phyloP scores from a whole-genome alignment of 2,113 vertebrate species.

The Grallaria varia region DNA sequence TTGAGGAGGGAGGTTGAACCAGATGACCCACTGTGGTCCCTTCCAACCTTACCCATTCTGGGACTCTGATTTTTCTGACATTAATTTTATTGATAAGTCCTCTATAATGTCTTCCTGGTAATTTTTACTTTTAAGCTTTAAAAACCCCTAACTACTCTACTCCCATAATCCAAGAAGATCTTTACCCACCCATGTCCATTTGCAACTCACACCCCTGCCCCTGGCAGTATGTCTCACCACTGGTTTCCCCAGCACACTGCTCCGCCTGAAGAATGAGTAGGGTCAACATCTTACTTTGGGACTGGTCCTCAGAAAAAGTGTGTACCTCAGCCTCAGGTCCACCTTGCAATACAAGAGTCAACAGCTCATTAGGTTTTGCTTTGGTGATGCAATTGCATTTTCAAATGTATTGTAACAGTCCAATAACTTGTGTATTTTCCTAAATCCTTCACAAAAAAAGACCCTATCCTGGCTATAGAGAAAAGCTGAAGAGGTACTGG shows the following conservation, averaged over 20 bases:
- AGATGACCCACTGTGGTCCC: background rate
- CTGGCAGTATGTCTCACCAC: background rate
- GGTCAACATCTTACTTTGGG: background rate
- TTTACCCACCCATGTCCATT: background rate
- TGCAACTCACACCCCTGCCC: background rate
- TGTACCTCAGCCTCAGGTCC: background rate
- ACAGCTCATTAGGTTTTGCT: background rate
- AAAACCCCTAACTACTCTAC: background rate
- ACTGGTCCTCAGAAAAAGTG: background rate
- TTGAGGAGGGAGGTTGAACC: background rate
- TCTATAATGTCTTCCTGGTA: background rate
- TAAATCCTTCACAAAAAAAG: background rate
- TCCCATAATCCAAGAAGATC: background rate
- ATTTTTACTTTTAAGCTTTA: background rate
- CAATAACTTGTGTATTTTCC: background rate
- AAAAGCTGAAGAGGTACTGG: background rate
- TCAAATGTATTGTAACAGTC: background rate
- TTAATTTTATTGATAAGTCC: background rate
- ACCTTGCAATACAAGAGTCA: background rate
- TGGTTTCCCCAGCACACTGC: background rate
- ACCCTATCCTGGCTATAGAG: background rate
- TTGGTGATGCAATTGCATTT: background rate
- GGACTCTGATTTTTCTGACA: background rate
- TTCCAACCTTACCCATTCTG: background rate
- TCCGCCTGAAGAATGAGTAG: background rate